Evolutionary conservation across 2,113 vertebrate genomes (phyloP).

Genomic region (Psephotus haematonotus): DNA sequence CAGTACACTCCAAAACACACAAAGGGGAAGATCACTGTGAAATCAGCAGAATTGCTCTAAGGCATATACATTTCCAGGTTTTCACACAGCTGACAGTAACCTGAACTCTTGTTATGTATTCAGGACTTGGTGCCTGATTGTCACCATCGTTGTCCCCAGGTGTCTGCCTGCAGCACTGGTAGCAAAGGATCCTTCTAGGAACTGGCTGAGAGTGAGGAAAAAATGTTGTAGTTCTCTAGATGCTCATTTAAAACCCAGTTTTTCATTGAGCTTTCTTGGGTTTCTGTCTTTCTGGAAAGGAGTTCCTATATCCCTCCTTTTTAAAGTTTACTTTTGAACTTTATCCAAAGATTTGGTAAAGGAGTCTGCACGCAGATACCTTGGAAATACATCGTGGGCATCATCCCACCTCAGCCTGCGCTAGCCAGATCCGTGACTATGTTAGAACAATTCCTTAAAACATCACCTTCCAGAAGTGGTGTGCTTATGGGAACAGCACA

Average conservation of each 20-base stretch:
- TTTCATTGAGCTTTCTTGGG: background rate
- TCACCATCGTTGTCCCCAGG: background rate
- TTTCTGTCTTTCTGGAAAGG: conserved; percentile 1
- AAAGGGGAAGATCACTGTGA: background rate
- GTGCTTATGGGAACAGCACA: background rate
- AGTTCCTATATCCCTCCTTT: background rate
- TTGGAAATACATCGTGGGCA: background rate
- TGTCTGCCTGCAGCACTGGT: background rate
- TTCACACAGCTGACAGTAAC: conserved; percentile 30
- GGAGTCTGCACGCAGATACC: background rate
- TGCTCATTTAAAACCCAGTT: background rate
- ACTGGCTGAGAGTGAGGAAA: background rate
- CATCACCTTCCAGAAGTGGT: background rate
- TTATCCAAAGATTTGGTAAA: background rate
- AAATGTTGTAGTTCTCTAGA: background rate
- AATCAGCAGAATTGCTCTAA: conserved; percentile 58
- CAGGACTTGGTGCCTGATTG: background rate
- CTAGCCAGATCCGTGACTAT: background rate
- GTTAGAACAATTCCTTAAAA: background rate
- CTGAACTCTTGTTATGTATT: background rate
- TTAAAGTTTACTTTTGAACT: background rate
- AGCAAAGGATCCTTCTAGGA: conserved; percentile 9
- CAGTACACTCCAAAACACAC: conserved; percentile 1
- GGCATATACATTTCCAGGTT: conserved; percentile 28
- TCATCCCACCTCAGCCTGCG: background rate